These are phyloP conservation scores for Chrysomela aeneicollis DNA, from an alignment of 2,888 invertebrate species.

Conservation along the genomic window DNA sequence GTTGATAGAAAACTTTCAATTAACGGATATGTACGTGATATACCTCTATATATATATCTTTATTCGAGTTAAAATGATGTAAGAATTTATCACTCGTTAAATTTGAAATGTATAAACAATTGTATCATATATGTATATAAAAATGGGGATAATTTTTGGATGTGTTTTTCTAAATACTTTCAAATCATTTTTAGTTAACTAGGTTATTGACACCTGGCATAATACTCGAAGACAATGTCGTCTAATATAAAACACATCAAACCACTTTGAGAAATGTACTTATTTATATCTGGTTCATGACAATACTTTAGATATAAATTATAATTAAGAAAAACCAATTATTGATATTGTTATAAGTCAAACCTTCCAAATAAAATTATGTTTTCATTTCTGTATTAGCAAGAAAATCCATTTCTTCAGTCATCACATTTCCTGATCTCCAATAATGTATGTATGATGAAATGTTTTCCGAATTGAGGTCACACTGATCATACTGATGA, in stretches of 20 bases:
- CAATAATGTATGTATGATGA: not conserved
- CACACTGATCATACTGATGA: not conserved
- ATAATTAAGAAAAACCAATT: slow-evolving; percentile 54
- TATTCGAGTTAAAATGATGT: slow-evolving; percentile 27
- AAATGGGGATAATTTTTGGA: slow-evolving; percentile 30
- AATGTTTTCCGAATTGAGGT: not conserved
- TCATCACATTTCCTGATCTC: slow-evolving; percentile 4
- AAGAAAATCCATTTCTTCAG: slow-evolving; percentile 4
- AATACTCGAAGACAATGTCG: slow-evolving; percentile 36
- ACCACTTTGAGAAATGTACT: slow-evolving; percentile 38
- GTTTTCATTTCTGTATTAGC: slow-evolving; percentile 36
- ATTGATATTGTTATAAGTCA: slow-evolving; percentile 56
- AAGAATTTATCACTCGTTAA: slow-evolving; percentile 33
- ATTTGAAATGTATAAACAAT: slow-evolving; percentile 29
- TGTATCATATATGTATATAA: slow-evolving; percentile 35
- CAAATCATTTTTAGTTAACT: slow-evolving; percentile 24
- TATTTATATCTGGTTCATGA: slow-evolving; percentile 60
- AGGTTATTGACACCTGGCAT: slow-evolving; percentile 19
- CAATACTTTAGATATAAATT: slow-evolving; percentile 62
- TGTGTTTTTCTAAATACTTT: slow-evolving; percentile 35
- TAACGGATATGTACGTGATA: too few species aligned
- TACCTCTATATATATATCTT: not conserved
- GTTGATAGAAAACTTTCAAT: not conserved
- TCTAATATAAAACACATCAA: slow-evolving; percentile 43
- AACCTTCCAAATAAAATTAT: slow-evolving; percentile 37